A percentile compares a stretch with the other conserved stretches of the same genome.
phyloP scores from a whole-genome alignment of 2,888 invertebrate genomes.

The Caenorhabditis macrosperma region DNA sequence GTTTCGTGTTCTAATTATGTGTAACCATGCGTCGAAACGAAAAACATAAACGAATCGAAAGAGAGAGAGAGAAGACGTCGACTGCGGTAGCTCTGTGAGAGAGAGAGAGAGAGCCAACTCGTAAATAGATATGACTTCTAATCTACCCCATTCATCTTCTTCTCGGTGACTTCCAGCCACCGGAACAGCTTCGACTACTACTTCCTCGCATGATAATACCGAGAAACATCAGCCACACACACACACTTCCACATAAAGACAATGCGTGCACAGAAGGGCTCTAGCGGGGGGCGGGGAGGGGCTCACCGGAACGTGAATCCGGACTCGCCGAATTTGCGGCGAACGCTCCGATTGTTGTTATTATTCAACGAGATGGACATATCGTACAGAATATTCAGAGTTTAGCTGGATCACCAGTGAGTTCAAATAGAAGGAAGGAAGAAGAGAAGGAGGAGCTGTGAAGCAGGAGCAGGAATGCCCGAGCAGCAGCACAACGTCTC shows the following conservation, averaged over 20 bases:
- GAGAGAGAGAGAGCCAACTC: conserved; percentile 10
- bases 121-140: conserved; percentile 48
- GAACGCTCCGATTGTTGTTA: conserved; percentile 55
- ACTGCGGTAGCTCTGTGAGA: neutral
- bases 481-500: conserved; percentile 46
- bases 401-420: neutral
- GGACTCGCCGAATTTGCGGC: conserved; percentile 63
- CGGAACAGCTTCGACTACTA: neutral
- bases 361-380: conserved; percentile 57
- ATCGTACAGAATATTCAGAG: conserved; percentile 16
- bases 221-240: too few relatives aligned
- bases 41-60: conserved; percentile 39
- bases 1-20: conserved; percentile 23
- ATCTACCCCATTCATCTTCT: conserved; percentile 42
- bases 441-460: neutral
- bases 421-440: neutral
- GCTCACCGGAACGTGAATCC: conserved; percentile 60
- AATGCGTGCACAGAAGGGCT: neutral
- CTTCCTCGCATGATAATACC: too few relatives aligned
- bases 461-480: conserved; percentile 35
- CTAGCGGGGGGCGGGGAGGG: neutral
- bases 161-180: conserved; percentile 22
- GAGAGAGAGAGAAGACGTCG: conserved; percentile 6
- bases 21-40: conserved; percentile 39
- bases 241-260: neutral